Evolutionary conservation across 1,140 invertebrate genomes (phyloP), one percentile per base, ranked within the genome.

Genomic region (Nebria ingens): DNA sequence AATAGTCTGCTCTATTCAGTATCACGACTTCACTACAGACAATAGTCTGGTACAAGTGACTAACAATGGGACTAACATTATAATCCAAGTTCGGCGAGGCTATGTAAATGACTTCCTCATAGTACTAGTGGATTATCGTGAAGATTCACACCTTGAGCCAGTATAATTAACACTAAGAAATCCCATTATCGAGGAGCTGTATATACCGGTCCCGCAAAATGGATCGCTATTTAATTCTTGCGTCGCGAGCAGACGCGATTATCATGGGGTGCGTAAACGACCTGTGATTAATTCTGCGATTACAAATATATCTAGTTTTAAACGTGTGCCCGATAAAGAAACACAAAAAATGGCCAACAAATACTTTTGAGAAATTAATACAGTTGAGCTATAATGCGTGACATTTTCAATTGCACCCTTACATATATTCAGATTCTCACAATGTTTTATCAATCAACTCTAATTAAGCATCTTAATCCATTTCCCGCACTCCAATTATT

Each of bases 131-230:
- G 40, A 45, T 45, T 45, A 45, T 45, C 40, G 9, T 4, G 15
- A 45, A 45, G 40, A 45, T 45, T 45, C 40, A 17, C 40, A 45
- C 40, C 40, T 45, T 45, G 40, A 45, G 40, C 40, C 15, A 45
- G 40, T 45, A 17, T 45, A 45, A 45, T 45, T 45, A 45, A 45
- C 40, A 45, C 40, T 45, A 17, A n/a, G 40, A 45, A 45, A 45
- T 45, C 40, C 40, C 40, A 45, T 45, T 45, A 45, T 45, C 40
- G 40, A 17, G 40, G 40, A 45, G 9, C 40, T 4, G 13, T 4
- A 6, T 29, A 17, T 17, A 17, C 17, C 6, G 40, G 3, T 17
- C 40, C 40, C 4, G 40, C 6, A 45, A n/a, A n/a, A 45, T 45
- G 40, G 15, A 45, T 45, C 40, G 17, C 40, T 12, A 45, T 45